Percentiles rank a stretch among this genome's conserved stretches.
phyloP scores from a whole-genome alignment of 2,888 invertebrate genomes.

The Zaprionus lineosus region DNA sequence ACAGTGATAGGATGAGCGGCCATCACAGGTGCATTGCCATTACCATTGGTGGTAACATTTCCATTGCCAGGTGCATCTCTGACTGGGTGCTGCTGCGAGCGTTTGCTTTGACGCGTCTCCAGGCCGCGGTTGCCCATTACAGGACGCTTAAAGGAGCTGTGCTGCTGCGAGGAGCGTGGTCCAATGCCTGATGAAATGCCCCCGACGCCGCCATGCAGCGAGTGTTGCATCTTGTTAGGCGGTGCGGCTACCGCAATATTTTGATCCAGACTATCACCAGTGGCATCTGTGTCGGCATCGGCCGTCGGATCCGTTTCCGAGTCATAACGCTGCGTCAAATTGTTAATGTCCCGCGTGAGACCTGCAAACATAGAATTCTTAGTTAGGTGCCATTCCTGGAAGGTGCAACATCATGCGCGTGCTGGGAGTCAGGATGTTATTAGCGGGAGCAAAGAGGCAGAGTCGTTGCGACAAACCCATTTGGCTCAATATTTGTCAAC shows the following conservation, averaged over 20 bases:
- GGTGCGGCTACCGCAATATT: constrained; percentile 52
- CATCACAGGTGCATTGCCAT: constrained; percentile 39
- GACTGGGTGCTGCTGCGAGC: constrained; percentile 80
- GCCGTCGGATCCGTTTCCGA: constrained; percentile 84
- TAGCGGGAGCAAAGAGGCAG: constrained; percentile 35
- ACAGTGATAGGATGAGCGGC: constrained; percentile 87
- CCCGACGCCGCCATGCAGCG: constrained; percentile 79
- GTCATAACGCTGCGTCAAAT: constrained; percentile 82
- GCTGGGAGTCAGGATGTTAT: constrained; percentile 26
- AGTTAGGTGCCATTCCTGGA: neutral
- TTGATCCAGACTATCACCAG: constrained; percentile 84
- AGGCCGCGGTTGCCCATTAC: constrained; percentile 86
- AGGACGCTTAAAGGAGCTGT: constrained; percentile 84
- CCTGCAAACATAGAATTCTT: constrained; percentile 62
- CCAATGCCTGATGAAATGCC: constrained; percentile 55
- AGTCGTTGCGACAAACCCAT: constrained; percentile 53
- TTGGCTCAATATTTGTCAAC: constrained; percentile 65
- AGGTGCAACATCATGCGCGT: constrained; percentile 35
- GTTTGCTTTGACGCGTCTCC: constrained; percentile 86
- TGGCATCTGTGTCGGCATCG: constrained; percentile 90
- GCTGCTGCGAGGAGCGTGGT: constrained; percentile 81
- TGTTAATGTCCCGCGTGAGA: constrained; percentile 81
- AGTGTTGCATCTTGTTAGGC: constrained; percentile 83
- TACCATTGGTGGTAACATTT: constrained; percentile 44
- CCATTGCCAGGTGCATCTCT: constrained; percentile 35